Evolutionary conservation across 2,888 invertebrate species (phyloP), one percentile per base, ranked within the genome.

Genomic region (Drosophila cognata): DNA sequence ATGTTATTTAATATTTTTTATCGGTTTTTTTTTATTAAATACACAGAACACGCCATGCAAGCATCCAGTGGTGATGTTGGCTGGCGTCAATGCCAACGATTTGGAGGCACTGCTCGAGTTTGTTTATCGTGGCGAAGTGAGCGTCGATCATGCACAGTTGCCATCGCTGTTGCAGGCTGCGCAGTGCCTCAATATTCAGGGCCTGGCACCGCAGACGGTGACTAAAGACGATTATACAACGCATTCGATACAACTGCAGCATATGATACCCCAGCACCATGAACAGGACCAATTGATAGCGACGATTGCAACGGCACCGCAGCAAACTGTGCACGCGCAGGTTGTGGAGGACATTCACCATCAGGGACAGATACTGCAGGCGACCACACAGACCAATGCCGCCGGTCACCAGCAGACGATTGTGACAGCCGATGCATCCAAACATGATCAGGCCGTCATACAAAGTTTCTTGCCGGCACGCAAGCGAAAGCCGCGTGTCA

Each of bases 41-140:
- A 0, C 75, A 95, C 76, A 95, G 95, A 95, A 94, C 79, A 95
- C 95, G 66, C 95, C 95, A 84, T 95, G 95, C 91, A 94, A 95
- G 81, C 95, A 95, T 93, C 95, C 95, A 41, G 95, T 95, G 36
- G 94, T 95, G n/a, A 94, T 95, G 95, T 91, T 95, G 84, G 95
- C 95, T 53, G 95, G 95, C 69, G 94, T 95, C 35, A 94, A 94
- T 81, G 95, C 95, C 55, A 94, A 94, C 78, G 95, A 95, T 90
- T 92, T 95, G 79, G 95, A 95, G 90, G 94, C 95, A n/a, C 88
- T 95, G 59, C 91, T 95, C 55, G 95, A 95, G 91, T 95, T 95
- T 92, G 94, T 95, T 52, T 95, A 95, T 82, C 94, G 94, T 51
- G 95, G 95, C 56, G 95, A 95, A 93, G 95, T 95, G 33, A 95